phyloP scores from a whole-genome alignment of 2,113 vertebrate genomes.

The Furnarius figulus region DNA sequence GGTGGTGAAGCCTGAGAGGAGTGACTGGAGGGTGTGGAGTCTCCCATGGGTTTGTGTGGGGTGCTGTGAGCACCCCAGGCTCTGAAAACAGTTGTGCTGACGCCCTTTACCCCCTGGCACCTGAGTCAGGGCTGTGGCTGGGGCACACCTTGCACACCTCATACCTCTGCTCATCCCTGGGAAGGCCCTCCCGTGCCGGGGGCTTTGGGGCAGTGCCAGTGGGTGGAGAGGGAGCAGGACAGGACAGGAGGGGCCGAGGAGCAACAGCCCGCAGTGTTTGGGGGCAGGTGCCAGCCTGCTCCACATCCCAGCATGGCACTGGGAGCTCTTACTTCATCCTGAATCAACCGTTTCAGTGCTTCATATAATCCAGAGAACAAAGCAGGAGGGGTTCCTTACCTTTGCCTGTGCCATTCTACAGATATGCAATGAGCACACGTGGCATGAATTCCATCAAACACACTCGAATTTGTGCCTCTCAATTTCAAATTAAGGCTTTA shows the following conservation, averaged over 20 bases:
- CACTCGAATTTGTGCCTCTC: background rate
- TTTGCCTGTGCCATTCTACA: background rate
- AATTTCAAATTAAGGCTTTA: background rate
- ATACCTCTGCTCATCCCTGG: background rate
- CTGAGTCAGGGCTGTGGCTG: conserved; percentile 13
- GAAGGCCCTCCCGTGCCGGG: background rate
- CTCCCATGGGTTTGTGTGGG: background rate
- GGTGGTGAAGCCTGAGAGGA: background rate
- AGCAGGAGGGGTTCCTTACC: background rate
- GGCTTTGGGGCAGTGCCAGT: conserved; percentile 28
- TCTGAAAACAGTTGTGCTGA: background rate
- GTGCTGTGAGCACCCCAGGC: background rate
- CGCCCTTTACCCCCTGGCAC: background rate
- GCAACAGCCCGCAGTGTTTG: background rate
- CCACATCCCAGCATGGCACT: background rate
- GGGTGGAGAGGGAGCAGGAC: background rate
- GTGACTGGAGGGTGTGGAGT: background rate
- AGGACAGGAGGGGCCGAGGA: background rate
- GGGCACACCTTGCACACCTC: background rate
- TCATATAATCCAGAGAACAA: background rate
- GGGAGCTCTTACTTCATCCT: background rate
- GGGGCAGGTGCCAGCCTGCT: conserved; percentile 54
- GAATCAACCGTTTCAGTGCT: background rate
- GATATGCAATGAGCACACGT: background rate
- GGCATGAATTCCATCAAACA: background rate